phyloP scores from a whole-genome alignment of 2,888 invertebrate species.

The Nemotelus pantherinus region DNA sequence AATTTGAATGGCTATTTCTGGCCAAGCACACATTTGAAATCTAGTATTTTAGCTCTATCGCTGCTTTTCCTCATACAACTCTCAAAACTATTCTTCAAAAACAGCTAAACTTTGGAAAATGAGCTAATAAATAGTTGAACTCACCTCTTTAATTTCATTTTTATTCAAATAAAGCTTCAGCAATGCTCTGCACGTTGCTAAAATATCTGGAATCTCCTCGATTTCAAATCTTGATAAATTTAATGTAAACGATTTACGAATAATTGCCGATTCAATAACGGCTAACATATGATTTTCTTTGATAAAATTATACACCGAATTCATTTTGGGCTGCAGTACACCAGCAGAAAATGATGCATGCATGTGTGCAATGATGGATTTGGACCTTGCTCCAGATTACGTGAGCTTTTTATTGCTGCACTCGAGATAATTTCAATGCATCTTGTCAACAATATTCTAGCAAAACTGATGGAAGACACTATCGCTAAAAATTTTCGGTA shows the following conservation, averaged over 20 bases:
- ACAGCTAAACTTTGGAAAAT: no score
- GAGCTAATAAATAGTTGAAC: slow-evolving; percentile 48
- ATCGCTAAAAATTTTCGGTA: no score
- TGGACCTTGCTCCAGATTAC: slow-evolving; percentile 21
- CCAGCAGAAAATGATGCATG: no score
- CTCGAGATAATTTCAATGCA: background rate
- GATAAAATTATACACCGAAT: slow-evolving; percentile 74
- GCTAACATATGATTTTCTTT: slow-evolving; percentile 75
- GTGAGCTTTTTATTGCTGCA: slow-evolving; percentile 13
- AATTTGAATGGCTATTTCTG: background rate
- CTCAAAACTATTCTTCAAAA: no score
- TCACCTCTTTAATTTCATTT: slow-evolving; percentile 69
- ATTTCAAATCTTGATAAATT: slow-evolving; percentile 74
- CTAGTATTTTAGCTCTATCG: background rate
- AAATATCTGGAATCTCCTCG: slow-evolving; percentile 68
- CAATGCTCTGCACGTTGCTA: slow-evolving; percentile 69
- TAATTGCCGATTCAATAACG: slow-evolving; percentile 72
- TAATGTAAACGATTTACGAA: slow-evolving; percentile 69
- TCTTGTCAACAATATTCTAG: no score
- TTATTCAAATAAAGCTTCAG: slow-evolving; percentile 72
- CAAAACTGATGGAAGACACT: no score
- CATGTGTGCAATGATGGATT: background rate
- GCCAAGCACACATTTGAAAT: background rate
- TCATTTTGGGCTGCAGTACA: slow-evolving; percentile 63
- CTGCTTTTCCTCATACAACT: no score